phyloP scores from a whole-genome alignment of 2,113 vertebrate species.

The Percopsis transmontana region DNA sequence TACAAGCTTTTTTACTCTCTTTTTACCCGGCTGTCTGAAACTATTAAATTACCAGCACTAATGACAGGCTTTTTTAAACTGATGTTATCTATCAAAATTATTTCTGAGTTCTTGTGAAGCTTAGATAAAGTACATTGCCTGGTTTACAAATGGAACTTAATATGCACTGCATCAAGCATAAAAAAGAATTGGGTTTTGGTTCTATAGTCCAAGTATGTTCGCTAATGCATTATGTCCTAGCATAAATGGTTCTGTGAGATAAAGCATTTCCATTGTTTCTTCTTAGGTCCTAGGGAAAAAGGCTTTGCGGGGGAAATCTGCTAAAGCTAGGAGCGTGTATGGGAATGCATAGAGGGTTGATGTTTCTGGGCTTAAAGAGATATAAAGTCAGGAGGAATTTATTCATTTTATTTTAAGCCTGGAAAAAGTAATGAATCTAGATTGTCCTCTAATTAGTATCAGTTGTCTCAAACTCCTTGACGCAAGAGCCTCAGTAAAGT shows the following conservation, averaged over 20 bases:
- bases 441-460: constrained; percentile 42
- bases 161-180: constrained; percentile 26
- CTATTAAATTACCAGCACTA: constrained; percentile 33
- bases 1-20: constrained; percentile 19
- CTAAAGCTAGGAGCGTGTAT: constrained; percentile 61
- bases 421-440: constrained; percentile 54
- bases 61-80: constrained; percentile 41
- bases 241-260: constrained; percentile 63
- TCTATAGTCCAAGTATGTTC: constrained; percentile 23
- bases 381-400: constrained; percentile 54
- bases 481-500: not conserved
- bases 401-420: constrained; percentile 62
- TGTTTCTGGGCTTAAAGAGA: constrained; percentile 55
- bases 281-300: constrained; percentile 53
- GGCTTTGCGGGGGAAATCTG: constrained; percentile 59
- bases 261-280: constrained; percentile 53
- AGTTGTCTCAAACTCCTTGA: constrained; percentile 19
- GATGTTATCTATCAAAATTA: not conserved
- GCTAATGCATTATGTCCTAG: constrained; percentile 59
- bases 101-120: not conserved
- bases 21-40: constrained; percentile 25
- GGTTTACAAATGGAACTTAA: constrained; percentile 16
- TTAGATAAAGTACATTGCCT: constrained; percentile 1
- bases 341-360: constrained; percentile 62
- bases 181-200: constrained; percentile 20